Base-by-base conservation (phyloP, 2,113 vertebrate genomes). In the Myotis lucifugus region DNA sequence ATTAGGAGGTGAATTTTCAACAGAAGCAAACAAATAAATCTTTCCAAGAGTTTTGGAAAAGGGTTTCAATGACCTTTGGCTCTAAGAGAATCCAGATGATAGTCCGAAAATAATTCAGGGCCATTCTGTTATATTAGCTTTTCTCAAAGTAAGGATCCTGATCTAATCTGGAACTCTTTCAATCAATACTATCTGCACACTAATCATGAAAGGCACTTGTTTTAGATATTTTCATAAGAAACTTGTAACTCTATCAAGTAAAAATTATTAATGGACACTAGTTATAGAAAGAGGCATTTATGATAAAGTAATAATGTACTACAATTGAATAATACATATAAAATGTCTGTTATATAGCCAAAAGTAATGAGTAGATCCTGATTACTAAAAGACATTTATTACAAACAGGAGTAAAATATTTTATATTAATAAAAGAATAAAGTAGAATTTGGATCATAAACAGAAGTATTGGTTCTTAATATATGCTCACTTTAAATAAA, bases 401-500 rank as follows among this genome's bases (percentile, higher is more conserved):
- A 85, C 81, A 93, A 94, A 77, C 66, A 74, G 7, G 10, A 92
- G 88, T 81, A 93, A 95, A 79, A 88, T 88, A 52, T 66, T 85
- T 90, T 54, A 64, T 32, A 27, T 56, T 86, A 88, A 27, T 85
- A 92, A 79, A 56, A 12, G 1, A 95, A 70, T 52, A 67, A 89
- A 78, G 27, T 79, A 83, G 70, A 95, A 90, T 88, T 23, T 52
- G 2, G 1, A 86, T 96, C 46, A 89, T 73, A 94, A 97, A 81
- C 69, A 95, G n/a, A 46, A 46, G 89, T 69, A 70, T 74, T 42
- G 56, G 37, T 77, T 97, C 67, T 97, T 61, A 96, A 37, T 64
- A 92, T 98, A 79, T 52, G 85, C n/a, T 94, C 27, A 66, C 40
- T 91, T 78, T 95, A 84, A 59, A 18, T 42, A 94, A 96, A 97